A percentile compares a stretch with the other conserved stretches of the same genome.
Conservation (phyloP, 2,888 invertebrate genomes). For the Biston betularia region DNA sequence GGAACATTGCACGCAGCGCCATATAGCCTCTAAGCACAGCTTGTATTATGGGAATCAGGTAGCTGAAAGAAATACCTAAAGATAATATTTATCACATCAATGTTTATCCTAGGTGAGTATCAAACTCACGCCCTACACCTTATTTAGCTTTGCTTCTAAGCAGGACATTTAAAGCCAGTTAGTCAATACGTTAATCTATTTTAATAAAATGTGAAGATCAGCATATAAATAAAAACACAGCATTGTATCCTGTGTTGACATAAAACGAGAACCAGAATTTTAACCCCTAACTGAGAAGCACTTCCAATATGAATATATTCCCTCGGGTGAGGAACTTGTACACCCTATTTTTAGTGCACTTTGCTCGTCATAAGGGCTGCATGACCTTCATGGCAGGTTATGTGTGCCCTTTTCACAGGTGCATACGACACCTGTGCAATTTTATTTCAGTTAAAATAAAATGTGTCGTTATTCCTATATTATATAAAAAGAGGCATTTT, state of each 20-base stretch:
- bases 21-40: no score
- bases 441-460: slow-evolving; percentile 47
- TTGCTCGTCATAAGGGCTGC: slow-evolving; percentile 51
- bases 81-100: no score
- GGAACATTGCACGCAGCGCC: no score
- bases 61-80: no score
- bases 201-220: neutral
- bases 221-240: neutral
- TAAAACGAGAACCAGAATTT: neutral
- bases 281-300: neutral
- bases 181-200: no score
- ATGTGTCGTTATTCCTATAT: slow-evolving; percentile 45
- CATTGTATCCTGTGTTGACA: neutral
- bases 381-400: slow-evolving; percentile 61
- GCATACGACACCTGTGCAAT: slow-evolving; percentile 70
- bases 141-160: no score
- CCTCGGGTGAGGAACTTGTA: slow-evolving; percentile 19
- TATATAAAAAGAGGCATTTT: slow-evolving; percentile 40
- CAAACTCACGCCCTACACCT: no score
- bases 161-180: no score
- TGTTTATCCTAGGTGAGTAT: no score
- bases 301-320: slow-evolving; percentile 2
- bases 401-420: slow-evolving; percentile 73
- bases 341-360: slow-evolving; percentile 34
- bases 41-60: no score